A percentile compares a stretch with the other conserved stretches of the same genome.
These are phyloP conservation scores for Argyra leucocephala DNA, from an alignment of 2,888 invertebrate species.

Conservation along the genomic window DNA sequence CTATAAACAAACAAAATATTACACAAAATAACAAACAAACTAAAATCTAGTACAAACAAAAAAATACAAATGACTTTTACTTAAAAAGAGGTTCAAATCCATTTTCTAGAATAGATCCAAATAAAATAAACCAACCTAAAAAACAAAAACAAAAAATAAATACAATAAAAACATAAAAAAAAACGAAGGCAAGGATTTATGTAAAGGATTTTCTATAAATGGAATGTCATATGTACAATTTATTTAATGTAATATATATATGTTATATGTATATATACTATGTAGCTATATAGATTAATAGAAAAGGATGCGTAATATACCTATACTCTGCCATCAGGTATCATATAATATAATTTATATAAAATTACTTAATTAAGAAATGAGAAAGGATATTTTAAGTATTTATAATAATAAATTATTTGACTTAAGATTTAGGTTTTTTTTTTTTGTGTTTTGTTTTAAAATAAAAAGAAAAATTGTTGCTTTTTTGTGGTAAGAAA, in stretches of 20 bases:
- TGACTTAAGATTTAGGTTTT: no score
- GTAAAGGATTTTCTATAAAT: neutral
- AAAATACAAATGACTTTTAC: neutral
- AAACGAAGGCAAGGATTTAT: neutral
- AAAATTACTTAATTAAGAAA: neutral
- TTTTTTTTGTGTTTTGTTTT: no score
- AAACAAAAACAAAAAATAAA: neutral
- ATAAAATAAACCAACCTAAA: no score
- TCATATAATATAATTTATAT: neutral
- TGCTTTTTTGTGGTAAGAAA: no score
- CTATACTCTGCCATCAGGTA: no score
- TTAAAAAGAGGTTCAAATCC: neutral
- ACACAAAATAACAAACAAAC: neutral
- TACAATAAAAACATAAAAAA: neutral
- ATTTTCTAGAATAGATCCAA: neutral
- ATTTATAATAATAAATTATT: neutral
- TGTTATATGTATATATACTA: no score
- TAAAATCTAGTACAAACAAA: neutral
- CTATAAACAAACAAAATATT: neutral
- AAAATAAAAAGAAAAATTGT: no score
- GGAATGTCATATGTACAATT: no score
- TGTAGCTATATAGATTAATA: no score
- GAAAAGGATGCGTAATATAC: neutral
- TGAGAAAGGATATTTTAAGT: neutral
- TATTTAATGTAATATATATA: no score